phyloP scores from a whole-genome alignment of 2,113 vertebrate species.

The Boulengeromyrus knoepffleri region DNA sequence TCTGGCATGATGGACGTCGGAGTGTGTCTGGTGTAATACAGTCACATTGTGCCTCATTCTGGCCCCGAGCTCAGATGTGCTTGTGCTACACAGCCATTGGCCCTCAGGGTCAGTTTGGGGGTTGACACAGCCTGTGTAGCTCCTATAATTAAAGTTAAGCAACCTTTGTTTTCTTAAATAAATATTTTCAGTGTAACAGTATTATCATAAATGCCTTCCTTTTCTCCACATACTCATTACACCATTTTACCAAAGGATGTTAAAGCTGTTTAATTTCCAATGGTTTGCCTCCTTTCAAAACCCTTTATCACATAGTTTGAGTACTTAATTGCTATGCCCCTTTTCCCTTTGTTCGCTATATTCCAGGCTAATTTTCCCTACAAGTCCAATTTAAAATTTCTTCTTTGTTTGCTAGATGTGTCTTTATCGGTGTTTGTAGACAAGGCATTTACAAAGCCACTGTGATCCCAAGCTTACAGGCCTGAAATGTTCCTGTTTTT shows the following conservation, averaged over 20 bases:
- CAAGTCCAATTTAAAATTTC: background rate
- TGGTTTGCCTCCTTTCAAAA: background rate
- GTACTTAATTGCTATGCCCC: background rate
- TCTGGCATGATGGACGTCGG: background rate
- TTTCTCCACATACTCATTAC: background rate
- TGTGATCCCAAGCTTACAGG: background rate
- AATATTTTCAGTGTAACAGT: background rate
- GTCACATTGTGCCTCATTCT: background rate
- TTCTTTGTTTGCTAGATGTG: background rate
- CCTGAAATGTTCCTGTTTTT: background rate
- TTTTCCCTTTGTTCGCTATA: background rate
- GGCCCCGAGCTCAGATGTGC: background rate
- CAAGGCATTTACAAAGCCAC: background rate
- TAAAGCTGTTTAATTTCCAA: background rate
- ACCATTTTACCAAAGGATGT: background rate
- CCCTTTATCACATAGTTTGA: background rate
- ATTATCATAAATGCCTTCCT: background rate
- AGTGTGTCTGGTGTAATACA: background rate
- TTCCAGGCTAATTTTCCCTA: background rate
- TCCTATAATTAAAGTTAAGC: background rate
- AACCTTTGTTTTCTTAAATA: background rate
- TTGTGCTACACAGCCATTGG: background rate
- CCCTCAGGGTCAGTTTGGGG: background rate
- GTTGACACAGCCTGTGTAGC: background rate
- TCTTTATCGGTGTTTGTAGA: slow-evolving; percentile 3